Evolutionary conservation across 2,797 vertebrate species (phyloP).

Genomic region (Clarias platycephalus): DNA sequence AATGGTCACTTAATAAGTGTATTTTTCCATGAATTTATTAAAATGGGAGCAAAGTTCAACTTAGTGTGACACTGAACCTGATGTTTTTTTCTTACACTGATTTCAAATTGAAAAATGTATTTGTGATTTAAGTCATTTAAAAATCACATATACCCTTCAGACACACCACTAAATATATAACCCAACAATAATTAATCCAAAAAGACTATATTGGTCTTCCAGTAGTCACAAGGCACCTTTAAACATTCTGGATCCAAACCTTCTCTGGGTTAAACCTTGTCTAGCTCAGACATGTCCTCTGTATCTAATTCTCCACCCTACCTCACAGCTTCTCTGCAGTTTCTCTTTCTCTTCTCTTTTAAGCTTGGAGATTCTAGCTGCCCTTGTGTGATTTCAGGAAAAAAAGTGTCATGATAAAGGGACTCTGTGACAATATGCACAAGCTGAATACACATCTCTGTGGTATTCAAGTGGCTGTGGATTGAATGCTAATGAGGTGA

Average conservation of each 20-base stretch:
- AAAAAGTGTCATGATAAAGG: conserved; percentile 60
- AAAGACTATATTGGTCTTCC: not conserved
- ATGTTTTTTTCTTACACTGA: conserved; percentile 10
- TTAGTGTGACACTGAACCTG: not conserved
- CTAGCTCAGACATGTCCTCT: conserved; percentile 15
- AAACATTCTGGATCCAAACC: not conserved
- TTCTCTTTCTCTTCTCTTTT: conserved; percentile 46
- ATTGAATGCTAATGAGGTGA: conserved; percentile 55
- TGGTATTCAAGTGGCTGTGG: conserved; percentile 42
- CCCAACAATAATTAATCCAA: not conserved
- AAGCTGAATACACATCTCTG: conserved; percentile 56
- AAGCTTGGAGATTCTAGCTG: conserved; percentile 63
- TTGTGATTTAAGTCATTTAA: not conserved
- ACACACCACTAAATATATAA: not conserved
- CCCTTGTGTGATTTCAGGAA: conserved; percentile 57
- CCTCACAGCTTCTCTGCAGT: conserved; percentile 45
- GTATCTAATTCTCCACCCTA: conserved; percentile 50
- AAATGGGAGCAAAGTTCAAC: not conserved
- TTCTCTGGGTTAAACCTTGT: conserved; percentile 8
- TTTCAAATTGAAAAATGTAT: too few species aligned
- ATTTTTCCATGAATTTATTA: not conserved
- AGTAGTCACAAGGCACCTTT: not conserved
- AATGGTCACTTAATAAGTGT: conserved; percentile 17
- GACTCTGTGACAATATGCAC: conserved; percentile 64
- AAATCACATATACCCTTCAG: not conserved